Percentiles rank a stretch among this genome's conserved stretches.
Conservation (phyloP, 2,888 invertebrate genomes). For the Tachystola acroxantha region DNA sequence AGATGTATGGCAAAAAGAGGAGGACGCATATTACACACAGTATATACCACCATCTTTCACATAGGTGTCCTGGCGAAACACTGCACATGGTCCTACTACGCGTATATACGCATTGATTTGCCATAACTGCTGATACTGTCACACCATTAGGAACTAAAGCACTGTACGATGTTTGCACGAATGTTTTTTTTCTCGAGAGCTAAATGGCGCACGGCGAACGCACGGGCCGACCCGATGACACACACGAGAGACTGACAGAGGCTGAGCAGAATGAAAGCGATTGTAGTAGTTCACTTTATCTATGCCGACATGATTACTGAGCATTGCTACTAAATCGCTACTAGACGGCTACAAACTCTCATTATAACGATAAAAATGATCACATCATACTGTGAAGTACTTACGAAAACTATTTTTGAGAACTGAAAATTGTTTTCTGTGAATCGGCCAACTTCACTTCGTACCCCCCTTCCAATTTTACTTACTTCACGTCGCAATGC, state of each 20-base stretch:
- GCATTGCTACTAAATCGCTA: no score
- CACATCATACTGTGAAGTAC: slow-evolving; percentile 43
- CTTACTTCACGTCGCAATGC: no score
- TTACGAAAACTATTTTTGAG: slow-evolving; percentile 57
- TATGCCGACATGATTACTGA: no score
- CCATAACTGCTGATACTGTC: slow-evolving; percentile 50
- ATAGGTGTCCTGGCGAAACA: slow-evolving; percentile 42
- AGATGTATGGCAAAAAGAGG: slow-evolving; percentile 50
- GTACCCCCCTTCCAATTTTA: no score
- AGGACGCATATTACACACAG: slow-evolving; percentile 51
- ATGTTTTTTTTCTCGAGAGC: slow-evolving; percentile 48
- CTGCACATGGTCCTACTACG: slow-evolving; percentile 46
- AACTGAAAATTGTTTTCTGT: slow-evolving; percentile 51
- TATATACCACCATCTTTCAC: slow-evolving; percentile 56
- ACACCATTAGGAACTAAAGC: slow-evolving; percentile 56
- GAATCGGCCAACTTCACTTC: slow-evolving; percentile 33
- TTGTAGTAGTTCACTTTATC: no score
- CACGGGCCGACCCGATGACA: slow-evolving; percentile 53
- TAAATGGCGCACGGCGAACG: slow-evolving; percentile 66
- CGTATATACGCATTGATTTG: slow-evolving; percentile 38
- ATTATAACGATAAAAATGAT: no score
- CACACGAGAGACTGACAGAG: slow-evolving; percentile 23
- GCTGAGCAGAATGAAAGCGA: no score
- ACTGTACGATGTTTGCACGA: slow-evolving; percentile 30
- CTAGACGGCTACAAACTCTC: no score